Percentiles rank a stretch among this genome's conserved stretches.
Evolutionary conservation across 2,888 invertebrate genomes (phyloP).

Genomic region (Morpho achilles): DNA sequence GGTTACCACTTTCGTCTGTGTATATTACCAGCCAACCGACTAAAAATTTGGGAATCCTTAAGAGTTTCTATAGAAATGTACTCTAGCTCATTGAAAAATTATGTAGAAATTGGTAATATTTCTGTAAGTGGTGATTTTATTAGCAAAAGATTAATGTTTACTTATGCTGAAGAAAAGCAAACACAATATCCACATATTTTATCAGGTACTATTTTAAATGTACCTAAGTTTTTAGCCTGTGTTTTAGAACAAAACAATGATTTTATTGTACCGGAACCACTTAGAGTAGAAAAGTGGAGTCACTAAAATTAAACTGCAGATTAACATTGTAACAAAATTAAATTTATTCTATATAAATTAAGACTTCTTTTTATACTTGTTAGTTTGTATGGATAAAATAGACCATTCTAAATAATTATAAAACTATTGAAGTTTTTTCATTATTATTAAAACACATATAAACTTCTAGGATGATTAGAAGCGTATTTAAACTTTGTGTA

Average conservation of each 20-base stretch:
- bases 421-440: no score
- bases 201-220: constrained; percentile 85
- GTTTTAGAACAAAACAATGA: constrained; percentile 81
- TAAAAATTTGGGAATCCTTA: constrained; percentile 83
- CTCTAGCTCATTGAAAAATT: constrained; percentile 81
- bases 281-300: constrained; percentile 51
- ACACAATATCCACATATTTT: constrained; percentile 83
- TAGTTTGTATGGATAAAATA: no score
- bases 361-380: no score
- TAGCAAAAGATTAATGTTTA: constrained; percentile 87
- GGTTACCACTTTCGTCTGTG: constrained; percentile 84
- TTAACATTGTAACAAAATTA: constrained; percentile 2
- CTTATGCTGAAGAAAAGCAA: constrained; percentile 79
- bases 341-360: constrained; percentile 1
- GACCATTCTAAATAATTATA: no score
- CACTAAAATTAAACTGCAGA: constrained; percentile 7
- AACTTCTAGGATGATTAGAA: no score
- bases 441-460: no score
- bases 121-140: constrained; percentile 86
- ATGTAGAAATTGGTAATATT: constrained; percentile 86
- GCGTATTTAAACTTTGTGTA: no score
- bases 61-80: constrained; percentile 86
- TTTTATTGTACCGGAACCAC: constrained; percentile 52
- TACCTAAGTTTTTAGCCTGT: constrained; percentile 87
- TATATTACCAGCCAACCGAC: constrained; percentile 78